Base-by-base conservation (phyloP, 2,113 vertebrate genomes). In the Petaurus breviceps region DNA sequence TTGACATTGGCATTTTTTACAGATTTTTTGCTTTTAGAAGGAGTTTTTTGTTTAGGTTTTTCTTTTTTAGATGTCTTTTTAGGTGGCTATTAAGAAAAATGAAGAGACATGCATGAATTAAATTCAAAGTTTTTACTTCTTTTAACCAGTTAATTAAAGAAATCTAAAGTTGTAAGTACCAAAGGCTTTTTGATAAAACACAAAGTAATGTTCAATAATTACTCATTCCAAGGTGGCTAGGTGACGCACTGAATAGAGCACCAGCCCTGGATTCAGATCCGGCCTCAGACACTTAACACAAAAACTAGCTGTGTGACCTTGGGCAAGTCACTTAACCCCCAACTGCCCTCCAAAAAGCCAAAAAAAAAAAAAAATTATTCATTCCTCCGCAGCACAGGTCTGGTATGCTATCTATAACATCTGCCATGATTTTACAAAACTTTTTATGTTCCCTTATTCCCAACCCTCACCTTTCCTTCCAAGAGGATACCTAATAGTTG, bases 1-100 rank as follows among this genome's bases (percentile, higher is more conserved):
- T 99, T 99, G 53, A 99, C 99, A 96, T 99, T 99, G 11, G 99
- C 99, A 93, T 98, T 96, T 96, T 99, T 99, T 90, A 98, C 97
- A 92, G 98, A 95, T 91, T 98, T 99, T 95, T 98, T 99, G 97
- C 98, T 98, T 99, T 98, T 99, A 89, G 99, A 22, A 98, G 98
- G 84, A 0, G 50, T 52, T 98, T 99, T 99, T 51, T 95, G 98
- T 92, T 98, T 99, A 89, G 98, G 91, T 95, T 97, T 99, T 97
- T 99, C 99, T 97, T 98, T 99, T 98, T 99, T 99, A 93, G 98
- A 94, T 94, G 97, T 95, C 97, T 99, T 99, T 98, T 99, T 99
- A 53, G 99, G 99, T 91, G 98, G 98, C 99, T 99, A 97, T 43
- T 94, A 93, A 93, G 93, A 93, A 97, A 97, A 97, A 93, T 28